Evolutionary conservation across 2,113 vertebrate genomes (phyloP), one percentile per base, ranked within the genome.

Genomic region (Clupea harengus): DNA sequence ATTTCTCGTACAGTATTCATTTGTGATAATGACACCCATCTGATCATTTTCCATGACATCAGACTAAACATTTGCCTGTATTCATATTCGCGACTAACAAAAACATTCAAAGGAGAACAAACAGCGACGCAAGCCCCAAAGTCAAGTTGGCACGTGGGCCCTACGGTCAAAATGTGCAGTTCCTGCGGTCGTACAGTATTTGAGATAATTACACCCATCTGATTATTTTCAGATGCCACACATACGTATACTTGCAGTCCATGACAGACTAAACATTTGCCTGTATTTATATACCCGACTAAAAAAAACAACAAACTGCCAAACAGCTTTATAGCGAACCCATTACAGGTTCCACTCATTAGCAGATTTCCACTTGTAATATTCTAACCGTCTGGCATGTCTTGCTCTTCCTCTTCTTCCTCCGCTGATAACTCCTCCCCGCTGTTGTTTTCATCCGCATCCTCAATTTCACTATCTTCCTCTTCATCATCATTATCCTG

Each of bases 321-420:
- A 6, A 6, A 64, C 20, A 75, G 13, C 25, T 75, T 13, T 75
- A 32, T 10, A 72, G 11, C 6, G 1, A 72, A 72, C 64, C 5
- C 52, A 57, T 64, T 25, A n/a, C 60, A 6, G 2, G 20, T 5
- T n/a, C 1, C 6, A 64, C 60, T 64, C 1, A 64, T 64, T 3
- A n/a, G n/a, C 6, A 64, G 6, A 8, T 0, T 64, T 25, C 80
- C 9, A 15, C 9, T 49, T 7, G 9, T 49, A 11, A 49, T 49
- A 10, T 49, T 39, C 52, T 78, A 88, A 89, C 88, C 85, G 50
- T 39, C 78, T 15, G 5, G 17, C 6, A n/a, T 18, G 45, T 82
- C 67, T 64, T 64, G 81, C n/a, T 85, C 86, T 64, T 64, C 83
- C n/a, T 85, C 86, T 18, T 86, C 89, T 44, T 88, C 75, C 50